Evolutionary conservation across 2,797 vertebrate genomes (phyloP), one percentile per base, ranked within the genome.

Genomic region (Rallus crepitans): DNA sequence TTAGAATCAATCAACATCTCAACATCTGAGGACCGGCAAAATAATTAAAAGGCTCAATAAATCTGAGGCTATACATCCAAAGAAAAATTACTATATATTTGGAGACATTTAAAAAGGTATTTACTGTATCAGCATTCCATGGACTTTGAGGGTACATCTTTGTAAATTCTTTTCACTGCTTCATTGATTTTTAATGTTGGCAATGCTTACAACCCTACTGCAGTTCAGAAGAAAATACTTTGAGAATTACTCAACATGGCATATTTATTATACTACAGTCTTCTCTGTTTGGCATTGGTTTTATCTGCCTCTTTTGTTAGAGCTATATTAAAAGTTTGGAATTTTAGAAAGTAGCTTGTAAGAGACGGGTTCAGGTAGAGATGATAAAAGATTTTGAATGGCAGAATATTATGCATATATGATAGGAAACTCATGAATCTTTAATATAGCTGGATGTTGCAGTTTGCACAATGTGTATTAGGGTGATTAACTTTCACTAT

Each of bases 31-130:
- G 57, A 95, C 66, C 96, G 28, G 87, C 93, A 96, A 93, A 94
- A 97, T 97, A 97, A 97, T 97, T 95, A 96, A 97, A 96, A 73
- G 91, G 73, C 89, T 97, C 87, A 87, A 90, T 97, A 97, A 95
- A 96, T 93, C 81, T 93, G 85, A 95, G 87, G 56, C 27, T 80
- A 71, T 90, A 94, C 20, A 95, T 56, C 25, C 69, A 90, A 97
- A 95, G 59, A 96, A 95, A 95, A 96, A 96, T 89, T 45, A 42
- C 72, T 53, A 61, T 52, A 61, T 73, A 96, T 95, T 96, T 75
- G 95, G 90, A 95, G 85, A 87, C 47, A 53, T 94, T 94, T 68
- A 23, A 13, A 79, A 81, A 94, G 68, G 78, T 95, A 95, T 97
- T 97, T 97, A 95, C 83, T 42, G 27, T 80, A 95, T 79, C 75